These are phyloP conservation scores for Paedocypris sp. DNA, from an alignment of 2,113 vertebrate genomes.

Conservation along the genomic window DNA sequence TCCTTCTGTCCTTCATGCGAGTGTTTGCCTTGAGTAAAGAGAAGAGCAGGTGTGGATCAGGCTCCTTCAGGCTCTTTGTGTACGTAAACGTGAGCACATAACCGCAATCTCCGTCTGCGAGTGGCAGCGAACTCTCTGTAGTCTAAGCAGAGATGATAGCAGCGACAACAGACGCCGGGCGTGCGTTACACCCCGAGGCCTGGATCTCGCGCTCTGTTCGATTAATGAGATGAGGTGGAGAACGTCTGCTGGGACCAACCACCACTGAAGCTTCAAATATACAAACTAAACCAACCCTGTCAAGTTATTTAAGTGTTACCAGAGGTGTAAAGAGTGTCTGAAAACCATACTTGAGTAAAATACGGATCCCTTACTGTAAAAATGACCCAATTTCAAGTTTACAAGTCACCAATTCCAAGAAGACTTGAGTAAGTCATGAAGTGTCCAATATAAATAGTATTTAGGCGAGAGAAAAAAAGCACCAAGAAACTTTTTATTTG, in stretches of 20 bases:
- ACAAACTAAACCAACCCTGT: too few species aligned
- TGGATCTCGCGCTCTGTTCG: neutral
- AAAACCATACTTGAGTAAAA: too few species aligned
- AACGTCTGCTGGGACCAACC: neutral
- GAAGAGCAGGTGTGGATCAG: slow-evolving; percentile 48
- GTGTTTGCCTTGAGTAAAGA: slow-evolving; percentile 45
- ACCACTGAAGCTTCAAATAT: too few species aligned
- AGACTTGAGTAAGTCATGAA: too few species aligned
- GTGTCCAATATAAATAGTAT: too few species aligned
- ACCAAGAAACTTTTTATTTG: too few species aligned
- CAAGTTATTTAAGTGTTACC: too few species aligned
- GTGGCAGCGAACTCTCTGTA: slow-evolving; percentile 34
- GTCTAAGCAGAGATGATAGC: slow-evolving; percentile 35
- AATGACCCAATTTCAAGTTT: too few species aligned
- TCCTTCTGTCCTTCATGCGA: slow-evolving; percentile 21
- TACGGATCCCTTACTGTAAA: too few species aligned
- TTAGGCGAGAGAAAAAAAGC: too few species aligned
- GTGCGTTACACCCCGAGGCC: slow-evolving; percentile 39
- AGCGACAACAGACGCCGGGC: slow-evolving; percentile 40
- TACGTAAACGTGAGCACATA: slow-evolving; percentile 17
- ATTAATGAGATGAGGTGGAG: neutral
- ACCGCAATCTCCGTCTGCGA: slow-evolving; percentile 35
- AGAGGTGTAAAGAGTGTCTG: too few species aligned
- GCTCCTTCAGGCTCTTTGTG: slow-evolving; percentile 31
- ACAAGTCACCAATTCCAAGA: too few species aligned